Evolutionary conservation across 2,888 invertebrate species (phyloP), one percentile per base, ranked within the genome.

Genomic region (Zootermopsis nevadensis): DNA sequence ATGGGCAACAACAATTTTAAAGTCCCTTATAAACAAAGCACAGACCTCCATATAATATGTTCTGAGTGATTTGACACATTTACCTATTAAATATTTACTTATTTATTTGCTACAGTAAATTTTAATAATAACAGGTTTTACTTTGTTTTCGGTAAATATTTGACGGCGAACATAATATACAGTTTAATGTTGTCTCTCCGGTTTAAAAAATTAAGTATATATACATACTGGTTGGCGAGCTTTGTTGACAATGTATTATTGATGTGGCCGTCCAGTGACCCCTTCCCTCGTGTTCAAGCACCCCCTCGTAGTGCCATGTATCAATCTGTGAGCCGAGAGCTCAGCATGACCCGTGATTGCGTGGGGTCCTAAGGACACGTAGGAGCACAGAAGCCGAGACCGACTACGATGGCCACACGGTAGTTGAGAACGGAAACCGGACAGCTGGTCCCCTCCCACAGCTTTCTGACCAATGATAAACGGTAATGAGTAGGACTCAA

Each of bases 171-270:
- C 35, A 66, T 79, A 35, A 79, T 79, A 79, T 79, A 66, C n/a
- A 35, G 79, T 38, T 33, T 22, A 35, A 38, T 74, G 74, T 38
- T 79, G 79, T 79, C 66, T 60, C 66, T 60, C 35, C 27, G 79
- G 60, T 60, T 79, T 79, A 60, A 79, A 79, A 79, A 79, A 79
- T 79, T 55, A 79, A 79, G 79, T 79, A 66, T 27, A 66, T 66
- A 66, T 60, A 60, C 60, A 79, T 53, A 79, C 79, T 35, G 33
- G 55, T 53, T 66, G 55, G 83, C 83, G n/a, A 55, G 74, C 33
- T 33, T 15, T 76, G 76, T 82, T 82, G 77, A 76, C 82, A 82
- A 77, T 79, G 69, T 76, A 33, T 74, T 74, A 79, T 79, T 83
- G 83, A 83, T 79, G 69, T 55, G 48, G 72, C 35, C 35, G 31